Conservation (phyloP, 2,113 vertebrate species). For the Tachysurus fulvidraco region DNA sequence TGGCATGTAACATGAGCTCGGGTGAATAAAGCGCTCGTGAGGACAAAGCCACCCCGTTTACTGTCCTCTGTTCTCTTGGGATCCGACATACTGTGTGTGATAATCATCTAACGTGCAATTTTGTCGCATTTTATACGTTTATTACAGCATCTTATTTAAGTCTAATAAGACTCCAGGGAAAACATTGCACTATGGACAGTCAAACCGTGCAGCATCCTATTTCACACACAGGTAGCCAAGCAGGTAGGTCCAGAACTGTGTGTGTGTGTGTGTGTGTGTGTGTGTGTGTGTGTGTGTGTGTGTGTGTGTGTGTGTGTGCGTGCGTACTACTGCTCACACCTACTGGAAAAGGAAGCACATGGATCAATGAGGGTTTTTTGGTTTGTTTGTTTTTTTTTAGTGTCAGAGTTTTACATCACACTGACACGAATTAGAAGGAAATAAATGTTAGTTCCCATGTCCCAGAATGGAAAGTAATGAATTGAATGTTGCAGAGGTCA, state of each 20-base stretch:
- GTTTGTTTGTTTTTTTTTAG: neutral
- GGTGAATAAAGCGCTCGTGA: neutral
- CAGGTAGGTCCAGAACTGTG: conserved; percentile 15
- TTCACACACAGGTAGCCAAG: conserved; percentile 12
- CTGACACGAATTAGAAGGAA: neutral
- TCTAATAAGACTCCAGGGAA: neutral
- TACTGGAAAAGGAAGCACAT: neutral
- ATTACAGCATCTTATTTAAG: neutral
- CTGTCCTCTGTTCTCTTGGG: conserved; percentile 10
- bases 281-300: neutral
- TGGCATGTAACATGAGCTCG: conserved; percentile 6
- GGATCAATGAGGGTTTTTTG: neutral
- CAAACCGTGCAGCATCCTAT: neutral
- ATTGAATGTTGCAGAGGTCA: neutral
- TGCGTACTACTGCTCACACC: neutral
- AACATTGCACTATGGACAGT: neutral
- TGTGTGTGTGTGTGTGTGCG: neutral
- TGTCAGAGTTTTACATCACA: too few relatives aligned
- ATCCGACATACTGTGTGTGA: neutral
- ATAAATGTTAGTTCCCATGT: neutral
- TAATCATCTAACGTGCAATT: neutral
- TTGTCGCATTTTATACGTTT: neutral
- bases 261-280: neutral
- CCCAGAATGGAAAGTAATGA: neutral
- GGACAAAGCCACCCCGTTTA: conserved; percentile 14